Percentiles rank a stretch among this genome's conserved stretches.
phyloP scores from a whole-genome alignment of 2,113 vertebrate genomes.

The Narcine bancroftii region DNA sequence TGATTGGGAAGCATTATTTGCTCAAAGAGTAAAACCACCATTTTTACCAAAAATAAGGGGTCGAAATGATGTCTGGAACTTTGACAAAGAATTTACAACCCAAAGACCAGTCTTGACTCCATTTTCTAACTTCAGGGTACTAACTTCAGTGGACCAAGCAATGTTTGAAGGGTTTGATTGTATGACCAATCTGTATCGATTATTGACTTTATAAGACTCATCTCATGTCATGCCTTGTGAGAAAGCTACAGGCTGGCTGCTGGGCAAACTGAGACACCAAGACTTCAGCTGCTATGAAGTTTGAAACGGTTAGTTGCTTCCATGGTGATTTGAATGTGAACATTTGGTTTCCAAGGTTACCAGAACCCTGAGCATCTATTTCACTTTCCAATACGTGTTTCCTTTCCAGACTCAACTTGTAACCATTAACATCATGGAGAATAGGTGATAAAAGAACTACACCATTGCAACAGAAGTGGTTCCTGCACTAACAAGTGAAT shows the following conservation, averaged over 20 bases:
- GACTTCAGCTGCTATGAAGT: background rate
- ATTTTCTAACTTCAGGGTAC: constrained; percentile 51
- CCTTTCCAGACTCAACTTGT: background rate
- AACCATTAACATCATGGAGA: background rate
- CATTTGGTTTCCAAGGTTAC: background rate
- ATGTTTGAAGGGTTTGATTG: constrained; percentile 83
- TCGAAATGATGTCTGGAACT: constrained; percentile 70
- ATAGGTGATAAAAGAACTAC: background rate
- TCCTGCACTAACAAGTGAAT: background rate
- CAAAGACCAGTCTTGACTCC: constrained; percentile 72
- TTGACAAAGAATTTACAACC: constrained; percentile 79
- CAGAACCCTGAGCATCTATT: background rate
- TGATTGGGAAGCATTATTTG: constrained; percentile 76
- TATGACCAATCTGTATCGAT: constrained; percentile 57
- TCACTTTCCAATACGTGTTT: background rate
- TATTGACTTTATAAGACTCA: constrained; percentile 40
- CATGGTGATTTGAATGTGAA: background rate
- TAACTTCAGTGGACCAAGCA: constrained; percentile 65
- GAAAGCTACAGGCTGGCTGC: background rate
- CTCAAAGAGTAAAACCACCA: constrained; percentile 65
- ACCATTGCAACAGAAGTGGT: background rate
- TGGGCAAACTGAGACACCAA: constrained; percentile 32
- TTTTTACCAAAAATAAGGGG: constrained; percentile 68
- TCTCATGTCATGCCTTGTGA: background rate
- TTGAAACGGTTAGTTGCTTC: background rate